A percentile compares a stretch with the other conserved stretches of the same genome.
These are phyloP conservation scores for Neomonachus schauinslandi DNA, from an alignment of 2,113 vertebrate genomes.

Conservation along the genomic window DNA sequence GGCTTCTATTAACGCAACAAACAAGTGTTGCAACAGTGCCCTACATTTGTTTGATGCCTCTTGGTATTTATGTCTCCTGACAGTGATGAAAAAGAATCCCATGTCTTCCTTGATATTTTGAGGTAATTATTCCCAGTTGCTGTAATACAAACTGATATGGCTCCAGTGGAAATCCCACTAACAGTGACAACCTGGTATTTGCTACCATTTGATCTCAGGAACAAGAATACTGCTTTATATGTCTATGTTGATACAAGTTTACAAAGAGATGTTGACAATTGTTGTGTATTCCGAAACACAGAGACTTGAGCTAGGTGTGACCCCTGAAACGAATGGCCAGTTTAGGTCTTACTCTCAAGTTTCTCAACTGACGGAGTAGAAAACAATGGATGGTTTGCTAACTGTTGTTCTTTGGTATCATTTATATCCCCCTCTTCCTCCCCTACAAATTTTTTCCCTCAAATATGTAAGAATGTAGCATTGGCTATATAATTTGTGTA, in stretches of 20 bases:
- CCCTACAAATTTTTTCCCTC: neutral
- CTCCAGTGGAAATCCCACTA: neutral
- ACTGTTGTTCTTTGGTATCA: neutral
- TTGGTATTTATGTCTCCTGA: constrained; percentile 39
- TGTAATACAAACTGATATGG: neutral
- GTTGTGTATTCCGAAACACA: neutral
- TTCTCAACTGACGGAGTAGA: neutral
- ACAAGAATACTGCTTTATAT: neutral
- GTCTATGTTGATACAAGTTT: neutral
- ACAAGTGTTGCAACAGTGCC: constrained; percentile 17
- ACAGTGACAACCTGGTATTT: constrained; percentile 16
- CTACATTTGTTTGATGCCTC: neutral
- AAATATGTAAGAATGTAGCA: neutral
- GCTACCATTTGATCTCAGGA: constrained; percentile 17
- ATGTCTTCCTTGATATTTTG: neutral
- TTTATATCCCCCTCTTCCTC: neutral
- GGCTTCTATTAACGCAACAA: neutral
- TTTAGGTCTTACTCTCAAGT: neutral
- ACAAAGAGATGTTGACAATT: neutral
- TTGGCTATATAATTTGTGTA: neutral
- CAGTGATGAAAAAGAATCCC: constrained; percentile 8
- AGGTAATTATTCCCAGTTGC: neutral
- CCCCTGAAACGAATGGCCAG: neutral
- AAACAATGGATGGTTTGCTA: neutral
- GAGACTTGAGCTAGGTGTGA: neutral